Evolutionary conservation across 1,140 invertebrate genomes (phyloP).

Genomic region (Ceratina japonica): DNA sequence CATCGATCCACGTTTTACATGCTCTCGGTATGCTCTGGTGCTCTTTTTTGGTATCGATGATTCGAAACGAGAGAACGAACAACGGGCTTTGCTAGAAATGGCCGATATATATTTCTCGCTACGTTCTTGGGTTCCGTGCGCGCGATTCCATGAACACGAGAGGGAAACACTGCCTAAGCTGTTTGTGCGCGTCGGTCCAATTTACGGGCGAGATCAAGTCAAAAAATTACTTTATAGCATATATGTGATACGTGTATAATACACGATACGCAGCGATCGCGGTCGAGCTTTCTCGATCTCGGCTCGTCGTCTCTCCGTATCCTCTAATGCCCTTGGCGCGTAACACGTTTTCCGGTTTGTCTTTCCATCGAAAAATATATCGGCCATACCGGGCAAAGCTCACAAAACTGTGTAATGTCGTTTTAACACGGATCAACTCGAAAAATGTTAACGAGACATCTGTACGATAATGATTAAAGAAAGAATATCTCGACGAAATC

Average conservation of each 20-base stretch:
- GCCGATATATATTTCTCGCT: conserved; percentile 59
- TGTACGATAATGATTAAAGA: neutral
- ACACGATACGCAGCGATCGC: conserved; percentile 19
- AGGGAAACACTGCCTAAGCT: conserved; percentile 60
- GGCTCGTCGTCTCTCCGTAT: too few relatives aligned
- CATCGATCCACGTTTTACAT: conserved; percentile 53
- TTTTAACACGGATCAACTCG: too few relatives aligned
- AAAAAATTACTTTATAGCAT: too few relatives aligned
- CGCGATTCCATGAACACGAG: conserved; percentile 13
- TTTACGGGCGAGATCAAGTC: conserved; percentile 6
- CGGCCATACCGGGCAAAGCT: conserved; percentile 46
- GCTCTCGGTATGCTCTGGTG: conserved; percentile 63
- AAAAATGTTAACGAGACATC: too few relatives aligned
- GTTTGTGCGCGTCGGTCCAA: conserved; percentile 31
- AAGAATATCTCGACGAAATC: conserved; percentile 1
- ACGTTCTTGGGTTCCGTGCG: conserved; percentile 42
- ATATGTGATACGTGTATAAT: conserved; percentile 2
- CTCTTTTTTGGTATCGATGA: conserved; percentile 53
- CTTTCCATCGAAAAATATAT: conserved; percentile 49
- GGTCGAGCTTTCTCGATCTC: neutral
- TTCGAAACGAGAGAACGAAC: neutral
- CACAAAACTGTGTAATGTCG: neutral
- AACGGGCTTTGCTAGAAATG: conserved; percentile 46
- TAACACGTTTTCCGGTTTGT: conserved; percentile 9
- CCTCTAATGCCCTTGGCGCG: neutral